Percentiles rank a stretch among this genome's conserved stretches.
Evolutionary conservation across 2,888 invertebrate species (phyloP).

Genomic region (Timema cristinae): DNA sequence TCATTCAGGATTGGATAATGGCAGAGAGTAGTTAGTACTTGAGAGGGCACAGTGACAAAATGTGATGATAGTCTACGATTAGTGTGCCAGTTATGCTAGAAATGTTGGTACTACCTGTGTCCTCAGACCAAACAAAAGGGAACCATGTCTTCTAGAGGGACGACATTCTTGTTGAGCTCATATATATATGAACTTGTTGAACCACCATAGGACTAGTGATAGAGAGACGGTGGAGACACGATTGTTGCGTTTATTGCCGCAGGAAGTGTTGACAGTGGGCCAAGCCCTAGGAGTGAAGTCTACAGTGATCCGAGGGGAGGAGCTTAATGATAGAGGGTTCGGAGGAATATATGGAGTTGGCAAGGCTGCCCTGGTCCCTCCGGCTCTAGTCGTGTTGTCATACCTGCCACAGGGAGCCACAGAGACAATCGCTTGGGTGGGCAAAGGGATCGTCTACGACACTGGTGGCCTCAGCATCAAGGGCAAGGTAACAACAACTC

Average conservation of each 20-base stretch:
- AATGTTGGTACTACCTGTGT: too few species aligned
- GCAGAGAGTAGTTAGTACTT: too few species aligned
- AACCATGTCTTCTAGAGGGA: too few species aligned
- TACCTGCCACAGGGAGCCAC: conserved; percentile 57
- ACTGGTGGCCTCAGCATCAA: conserved; percentile 92
- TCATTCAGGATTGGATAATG: too few species aligned
- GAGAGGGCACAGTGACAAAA: too few species aligned
- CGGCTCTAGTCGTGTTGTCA: conserved; percentile 64
- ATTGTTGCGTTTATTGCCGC: conserved; percentile 20
- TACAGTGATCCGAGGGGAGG: conserved; percentile 72
- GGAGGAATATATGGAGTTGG: conserved; percentile 89
- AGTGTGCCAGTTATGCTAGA: too few species aligned
- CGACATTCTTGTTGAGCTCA: too few species aligned
- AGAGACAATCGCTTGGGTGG: conserved; percentile 78
- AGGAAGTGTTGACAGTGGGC: conserved; percentile 66
- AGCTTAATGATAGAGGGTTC: conserved; percentile 69
- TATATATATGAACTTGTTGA: too few species aligned
- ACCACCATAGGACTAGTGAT: too few species aligned
- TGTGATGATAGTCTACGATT: too few species aligned
- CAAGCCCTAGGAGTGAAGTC: conserved; percentile 62
- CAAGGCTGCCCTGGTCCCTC: conserved; percentile 62
- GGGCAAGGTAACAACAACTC: conserved; percentile 57
- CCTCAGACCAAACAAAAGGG: too few species aligned
- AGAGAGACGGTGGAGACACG: too few species aligned
- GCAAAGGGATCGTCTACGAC: conserved; percentile 92